Evolutionary conservation across 2,888 invertebrate species (phyloP).

Genomic region (Cordilura impudica): DNA sequence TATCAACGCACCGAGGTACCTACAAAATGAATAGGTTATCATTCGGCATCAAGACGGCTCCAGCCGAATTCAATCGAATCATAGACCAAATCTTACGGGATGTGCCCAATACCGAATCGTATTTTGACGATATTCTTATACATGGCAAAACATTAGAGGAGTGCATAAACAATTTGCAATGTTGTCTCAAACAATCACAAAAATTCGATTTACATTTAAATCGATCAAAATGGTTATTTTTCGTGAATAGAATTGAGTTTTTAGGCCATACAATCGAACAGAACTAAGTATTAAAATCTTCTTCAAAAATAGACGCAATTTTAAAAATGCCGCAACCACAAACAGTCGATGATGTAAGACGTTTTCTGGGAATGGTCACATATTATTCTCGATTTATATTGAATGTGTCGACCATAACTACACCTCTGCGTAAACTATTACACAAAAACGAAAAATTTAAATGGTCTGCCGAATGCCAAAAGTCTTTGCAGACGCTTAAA

Average conservation of each 20-base stretch:
- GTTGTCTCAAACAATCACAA: slow-evolving; percentile 23
- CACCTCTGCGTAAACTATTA: slow-evolving; percentile 31
- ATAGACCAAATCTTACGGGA: too few relatives aligned
- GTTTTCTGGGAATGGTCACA: slow-evolving; percentile 45
- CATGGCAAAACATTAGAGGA: slow-evolving; percentile 1
- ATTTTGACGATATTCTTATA: slow-evolving; percentile 8
- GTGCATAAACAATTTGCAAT: slow-evolving; percentile 10
- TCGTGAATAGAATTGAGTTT: slow-evolving; percentile 35
- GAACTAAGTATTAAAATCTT: slow-evolving; percentile 27
- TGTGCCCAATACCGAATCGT: too few relatives aligned
- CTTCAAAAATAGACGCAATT: slow-evolving; percentile 9
- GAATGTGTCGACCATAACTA: slow-evolving; percentile 9
- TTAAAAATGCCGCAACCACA: slow-evolving; percentile 39
- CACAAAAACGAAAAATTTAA: neutral
- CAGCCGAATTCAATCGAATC: too few relatives aligned
- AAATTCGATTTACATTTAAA: too few relatives aligned
- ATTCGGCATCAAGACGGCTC: too few relatives aligned
- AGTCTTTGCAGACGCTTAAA: slow-evolving; percentile 29
- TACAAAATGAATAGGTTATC: too few relatives aligned
- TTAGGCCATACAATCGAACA: slow-evolving; percentile 31
- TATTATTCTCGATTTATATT: slow-evolving; percentile 16
- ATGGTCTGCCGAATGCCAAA: slow-evolving; percentile 35
- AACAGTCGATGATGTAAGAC: slow-evolving; percentile 38
- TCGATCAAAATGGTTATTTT: slow-evolving; percentile 38
- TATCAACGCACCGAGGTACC: too few relatives aligned